Percentiles rank a stretch among this genome's conserved stretches.
Conservation (phyloP, 1,140 invertebrate genomes). For the Cydia splendana region DNA sequence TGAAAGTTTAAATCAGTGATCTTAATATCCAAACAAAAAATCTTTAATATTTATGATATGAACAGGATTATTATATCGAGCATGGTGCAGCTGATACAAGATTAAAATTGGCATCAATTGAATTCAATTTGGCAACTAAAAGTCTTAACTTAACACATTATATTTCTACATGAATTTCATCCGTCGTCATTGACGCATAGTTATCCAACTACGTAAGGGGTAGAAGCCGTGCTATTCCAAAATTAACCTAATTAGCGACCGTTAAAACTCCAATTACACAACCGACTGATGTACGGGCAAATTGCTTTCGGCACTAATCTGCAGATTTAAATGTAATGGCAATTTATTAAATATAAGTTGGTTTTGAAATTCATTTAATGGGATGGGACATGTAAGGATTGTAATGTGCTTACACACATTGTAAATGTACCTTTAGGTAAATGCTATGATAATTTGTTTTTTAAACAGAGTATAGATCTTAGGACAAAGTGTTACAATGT, state of each 20-base stretch:
- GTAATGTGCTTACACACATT: too few relatives aligned
- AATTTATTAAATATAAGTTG: conserved; percentile 25
- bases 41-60: too few relatives aligned
- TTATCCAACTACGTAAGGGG: conserved; percentile 6
- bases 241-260: conserved; percentile 28
- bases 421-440: too few relatives aligned
- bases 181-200: background rate
- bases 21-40: too few relatives aligned
- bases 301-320: conserved; percentile 13
- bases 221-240: background rate
- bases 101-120: too few relatives aligned
- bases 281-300: background rate
- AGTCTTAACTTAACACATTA: too few relatives aligned
- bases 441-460: too few relatives aligned
- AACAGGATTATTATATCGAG: too few relatives aligned
- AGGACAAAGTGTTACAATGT: too few relatives aligned
- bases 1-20: too few relatives aligned
- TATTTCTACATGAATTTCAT: conserved; percentile 7
- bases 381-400: background rate
- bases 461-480: too few relatives aligned
- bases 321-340: conserved; percentile 9
- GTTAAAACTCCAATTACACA: conserved; percentile 29
- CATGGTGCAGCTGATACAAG: too few relatives aligned
- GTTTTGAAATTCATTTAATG: conserved; percentile 10
- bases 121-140: background rate